phyloP scores from a whole-genome alignment of 2,797 vertebrate genomes.

The Amblyopsis hoosieri region DNA sequence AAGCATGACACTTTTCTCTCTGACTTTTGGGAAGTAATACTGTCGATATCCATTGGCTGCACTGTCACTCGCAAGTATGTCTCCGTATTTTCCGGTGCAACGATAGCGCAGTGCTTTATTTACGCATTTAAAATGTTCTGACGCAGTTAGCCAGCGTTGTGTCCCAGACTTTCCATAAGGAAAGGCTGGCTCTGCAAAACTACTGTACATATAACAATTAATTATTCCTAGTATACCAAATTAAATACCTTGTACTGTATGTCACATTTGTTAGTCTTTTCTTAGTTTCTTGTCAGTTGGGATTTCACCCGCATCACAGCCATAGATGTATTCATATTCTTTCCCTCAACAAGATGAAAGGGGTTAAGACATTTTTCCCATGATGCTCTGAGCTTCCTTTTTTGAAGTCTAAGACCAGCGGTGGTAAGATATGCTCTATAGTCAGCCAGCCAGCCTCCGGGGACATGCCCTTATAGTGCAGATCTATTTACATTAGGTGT shows the following conservation, averaged over 20 bases:
- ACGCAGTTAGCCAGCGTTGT: no score
- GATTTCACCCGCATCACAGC: slow-evolving; percentile 48
- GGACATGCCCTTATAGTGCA: slow-evolving; percentile 56
- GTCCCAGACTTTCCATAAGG: no score
- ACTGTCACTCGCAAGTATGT: no score
- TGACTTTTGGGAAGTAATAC: no score
- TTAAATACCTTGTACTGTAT: slow-evolving; percentile 47
- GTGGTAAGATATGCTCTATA: slow-evolving; percentile 44
- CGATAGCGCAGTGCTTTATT: no score
- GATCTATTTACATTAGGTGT: slow-evolving; percentile 31
- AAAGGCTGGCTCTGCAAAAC: no score
- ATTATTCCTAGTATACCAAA: no score
- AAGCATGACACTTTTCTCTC: no score
- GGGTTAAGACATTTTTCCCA: slow-evolving; percentile 33
- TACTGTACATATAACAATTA: no score
- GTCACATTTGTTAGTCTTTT: slow-evolving; percentile 9
- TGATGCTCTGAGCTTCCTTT: slow-evolving; percentile 19
- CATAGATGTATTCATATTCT: slow-evolving; percentile 66
- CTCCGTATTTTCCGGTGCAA: no score
- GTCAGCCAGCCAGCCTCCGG: slow-evolving; percentile 46
- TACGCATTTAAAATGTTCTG: no score
- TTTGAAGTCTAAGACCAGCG: slow-evolving; percentile 48
- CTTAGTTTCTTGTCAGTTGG: slow-evolving; percentile 40
- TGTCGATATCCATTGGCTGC: no score
- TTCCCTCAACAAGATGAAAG: slow-evolving; percentile 44